Evolutionary conservation across 2,797 vertebrate species (phyloP).

Genomic region (Mergus octosetaceus): DNA sequence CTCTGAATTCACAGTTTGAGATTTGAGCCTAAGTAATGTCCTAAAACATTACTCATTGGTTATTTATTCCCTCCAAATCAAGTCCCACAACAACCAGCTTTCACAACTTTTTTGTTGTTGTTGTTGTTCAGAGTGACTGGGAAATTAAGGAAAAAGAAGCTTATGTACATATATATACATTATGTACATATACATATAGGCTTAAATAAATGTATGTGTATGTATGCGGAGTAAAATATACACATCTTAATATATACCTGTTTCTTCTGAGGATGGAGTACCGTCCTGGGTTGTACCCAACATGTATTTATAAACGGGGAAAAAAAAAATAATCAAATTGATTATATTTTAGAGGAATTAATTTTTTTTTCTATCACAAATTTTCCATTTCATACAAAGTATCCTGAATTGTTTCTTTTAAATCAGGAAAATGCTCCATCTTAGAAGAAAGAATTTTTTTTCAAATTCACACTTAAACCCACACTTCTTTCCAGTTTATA

Average conservation of each 20-base stretch:
- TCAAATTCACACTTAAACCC: background rate
- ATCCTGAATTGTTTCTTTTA: background rate
- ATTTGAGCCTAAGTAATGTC: background rate
- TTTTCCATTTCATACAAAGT: background rate
- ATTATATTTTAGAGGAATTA: background rate
- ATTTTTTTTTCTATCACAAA: background rate
- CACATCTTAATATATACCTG: background rate
- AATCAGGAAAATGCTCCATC: background rate
- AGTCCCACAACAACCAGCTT: background rate
- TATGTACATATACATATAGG: background rate
- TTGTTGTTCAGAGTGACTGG: background rate
- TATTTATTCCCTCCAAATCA: background rate
- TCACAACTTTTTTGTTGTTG: background rate
- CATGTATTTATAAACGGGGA: background rate
- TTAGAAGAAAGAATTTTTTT: background rate
- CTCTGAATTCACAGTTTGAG: background rate
- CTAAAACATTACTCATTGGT: background rate
- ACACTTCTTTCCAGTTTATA: background rate
- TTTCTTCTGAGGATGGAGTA: background rate
- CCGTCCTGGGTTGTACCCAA: background rate
- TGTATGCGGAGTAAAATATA: background rate
- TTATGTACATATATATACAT: background rate
- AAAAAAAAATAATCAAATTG: background rate
- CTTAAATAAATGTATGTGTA: background rate
- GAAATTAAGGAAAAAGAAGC: background rate